Base-by-base conservation (phyloP, 2,797 vertebrate species). In the Hippocampus kuda region DNA sequence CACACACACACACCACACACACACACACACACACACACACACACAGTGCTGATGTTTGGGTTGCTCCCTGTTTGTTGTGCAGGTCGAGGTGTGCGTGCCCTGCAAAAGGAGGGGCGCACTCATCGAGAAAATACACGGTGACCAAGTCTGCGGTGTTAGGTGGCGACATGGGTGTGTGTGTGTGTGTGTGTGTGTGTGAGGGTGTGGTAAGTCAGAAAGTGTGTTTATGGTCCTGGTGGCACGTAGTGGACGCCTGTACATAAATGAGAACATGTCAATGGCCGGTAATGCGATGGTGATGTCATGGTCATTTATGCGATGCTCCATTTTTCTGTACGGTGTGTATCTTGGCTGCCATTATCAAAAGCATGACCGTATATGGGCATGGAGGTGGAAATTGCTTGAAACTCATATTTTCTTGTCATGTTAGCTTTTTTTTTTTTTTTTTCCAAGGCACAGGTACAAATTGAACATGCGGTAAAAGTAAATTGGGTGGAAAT, bases 241-340 rank as follows among this genome's bases (percentile, higher is more conserved):
- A 83, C 53, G 63, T 68, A 79, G 77, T 73, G 77, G 80, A 70
- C 61, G 71, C 76, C 82, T 77, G 75, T 74, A 63, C 74, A 77
- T 82, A 87, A 89, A 89, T 81, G 86, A 73, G 62, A 81, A 74
- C 70, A 49, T 75, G 86, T 84, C 81, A 87, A 79, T 77, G 64
- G 70, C 63, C 72, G 75, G 75, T 77, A 77, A 80, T 84, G 84
- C 85, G 87, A 76, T 6, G 56, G 42, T 91, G 90, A 91, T 85
- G 90, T 91, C 89, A 91, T 77, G 70, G 68, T 81, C 69, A 75
- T 86, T 68, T 71, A 73, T 73, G 72, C 63, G 42, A 15, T 41
- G 67, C 66, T 73, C 6, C 79, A 63, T 78, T 69, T 81, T 65
- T 74, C 51, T 73, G 59, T 38, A 20, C 16, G 6, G 18, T 72